Evolutionary conservation across 2,888 invertebrate genomes (phyloP).

Genomic region (Machimus rusticus): DNA sequence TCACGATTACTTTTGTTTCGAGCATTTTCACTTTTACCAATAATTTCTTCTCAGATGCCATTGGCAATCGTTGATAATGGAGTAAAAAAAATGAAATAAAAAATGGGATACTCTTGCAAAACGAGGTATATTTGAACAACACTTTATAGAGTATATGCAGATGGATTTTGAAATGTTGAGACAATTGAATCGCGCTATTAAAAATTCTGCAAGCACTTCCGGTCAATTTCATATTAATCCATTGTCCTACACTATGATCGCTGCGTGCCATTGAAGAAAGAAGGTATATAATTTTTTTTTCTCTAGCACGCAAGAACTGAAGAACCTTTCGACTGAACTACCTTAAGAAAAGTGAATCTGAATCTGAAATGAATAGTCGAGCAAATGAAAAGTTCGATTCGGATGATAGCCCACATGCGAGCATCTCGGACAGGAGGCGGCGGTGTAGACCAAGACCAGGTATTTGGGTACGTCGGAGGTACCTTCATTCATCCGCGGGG

Average conservation of each 20-base stretch:
- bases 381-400: neutral
- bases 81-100: neutral
- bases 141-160: neutral
- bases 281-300: neutral
- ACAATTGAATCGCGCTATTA: neutral
- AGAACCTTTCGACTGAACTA: neutral
- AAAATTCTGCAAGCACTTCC: constrained; percentile 28
- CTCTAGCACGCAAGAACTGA: neutral
- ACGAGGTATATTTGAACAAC: neutral
- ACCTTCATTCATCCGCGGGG: constrained; percentile 5
- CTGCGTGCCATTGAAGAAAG: neutral
- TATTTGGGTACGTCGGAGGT: neutral
- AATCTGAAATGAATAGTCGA: neutral
- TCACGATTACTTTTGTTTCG: neutral
- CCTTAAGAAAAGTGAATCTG: constrained; percentile 8
- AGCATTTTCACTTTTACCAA: neutral
- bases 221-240: neutral
- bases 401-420: constrained; percentile 6
- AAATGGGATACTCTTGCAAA: neutral
- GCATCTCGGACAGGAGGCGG: neutral
- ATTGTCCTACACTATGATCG: neutral
- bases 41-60: neutral
- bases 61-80: neutral
- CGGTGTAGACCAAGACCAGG: neutral
- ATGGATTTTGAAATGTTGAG: neutral